Conservation (phyloP, 1,140 invertebrate species). For the Colletes gigas region DNA sequence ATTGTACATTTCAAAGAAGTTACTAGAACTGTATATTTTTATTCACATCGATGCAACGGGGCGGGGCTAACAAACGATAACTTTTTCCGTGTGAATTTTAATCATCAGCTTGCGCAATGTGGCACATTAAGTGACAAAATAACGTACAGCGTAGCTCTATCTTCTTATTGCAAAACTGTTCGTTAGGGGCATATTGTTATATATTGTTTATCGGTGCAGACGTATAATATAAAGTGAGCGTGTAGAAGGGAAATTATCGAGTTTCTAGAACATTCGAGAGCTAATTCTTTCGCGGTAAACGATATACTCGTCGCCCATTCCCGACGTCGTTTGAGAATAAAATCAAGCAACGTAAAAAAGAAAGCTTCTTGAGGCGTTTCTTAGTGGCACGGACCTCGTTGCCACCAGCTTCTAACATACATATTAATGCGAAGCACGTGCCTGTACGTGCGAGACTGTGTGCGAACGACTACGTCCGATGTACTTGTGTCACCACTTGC, state of each 20-base stretch:
- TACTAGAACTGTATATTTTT: neutral
- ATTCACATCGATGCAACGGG: neutral
- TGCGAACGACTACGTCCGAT: conserved; percentile 3
- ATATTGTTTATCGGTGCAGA: conserved; percentile 3
- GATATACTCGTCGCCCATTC: no score
- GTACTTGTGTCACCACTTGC: conserved; percentile 32
- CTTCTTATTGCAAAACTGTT: neutral
- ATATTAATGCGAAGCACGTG: conserved; percentile 50
- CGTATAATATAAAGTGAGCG: no score
- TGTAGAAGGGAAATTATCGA: no score
- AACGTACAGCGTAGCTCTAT: neutral
- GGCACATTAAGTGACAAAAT: neutral
- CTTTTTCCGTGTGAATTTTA: no score
- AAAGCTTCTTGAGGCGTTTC: conserved; percentile 8
- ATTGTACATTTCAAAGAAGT: neutral
- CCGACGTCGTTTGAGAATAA: neutral
- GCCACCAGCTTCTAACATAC: conserved; percentile 9
- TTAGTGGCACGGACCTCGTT: conserved; percentile 33
- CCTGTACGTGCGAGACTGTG: conserved; percentile 32
- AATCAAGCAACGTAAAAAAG: conserved; percentile 23
- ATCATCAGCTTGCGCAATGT: neutral
- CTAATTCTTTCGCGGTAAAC: neutral
- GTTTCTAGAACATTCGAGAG: neutral
- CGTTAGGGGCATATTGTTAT: neutral
- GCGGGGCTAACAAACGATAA: neutral